Percentiles rank a stretch among this genome's conserved stretches.
Evolutionary conservation across 2,888 invertebrate genomes (phyloP).

Genomic region (Cylindroiulus punctatus): DNA sequence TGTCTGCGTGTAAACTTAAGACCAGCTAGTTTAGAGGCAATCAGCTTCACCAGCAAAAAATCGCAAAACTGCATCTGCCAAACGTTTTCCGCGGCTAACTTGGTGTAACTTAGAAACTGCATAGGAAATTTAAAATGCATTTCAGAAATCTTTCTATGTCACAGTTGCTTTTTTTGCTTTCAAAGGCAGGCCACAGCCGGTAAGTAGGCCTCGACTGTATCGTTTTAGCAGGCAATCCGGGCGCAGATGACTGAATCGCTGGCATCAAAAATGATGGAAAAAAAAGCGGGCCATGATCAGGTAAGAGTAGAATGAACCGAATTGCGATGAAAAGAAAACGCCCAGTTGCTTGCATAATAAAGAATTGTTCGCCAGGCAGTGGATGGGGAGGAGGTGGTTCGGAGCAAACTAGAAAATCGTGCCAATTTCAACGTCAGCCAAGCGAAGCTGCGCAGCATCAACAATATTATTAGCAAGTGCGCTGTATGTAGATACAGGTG

Average conservation of each 20-base stretch:
- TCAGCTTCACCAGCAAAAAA: too few relatives aligned
- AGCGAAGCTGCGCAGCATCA: not conserved
- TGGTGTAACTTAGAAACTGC: too few relatives aligned
- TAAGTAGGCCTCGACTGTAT: not conserved
- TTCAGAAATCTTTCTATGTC: too few relatives aligned
- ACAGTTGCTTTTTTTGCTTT: too few relatives aligned
- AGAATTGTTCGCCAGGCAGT: constrained; percentile 13
- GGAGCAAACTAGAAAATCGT: constrained; percentile 13
- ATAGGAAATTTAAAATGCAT: too few relatives aligned
- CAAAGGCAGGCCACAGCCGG: not conserved
- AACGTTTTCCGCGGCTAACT: too few relatives aligned
- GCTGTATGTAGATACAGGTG: not conserved
- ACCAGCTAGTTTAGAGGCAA: too few relatives aligned
- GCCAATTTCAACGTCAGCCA: constrained; percentile 4
- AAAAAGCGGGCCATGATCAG: constrained; percentile 39
- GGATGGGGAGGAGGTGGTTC: constrained; percentile 10
- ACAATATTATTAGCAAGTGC: not conserved
- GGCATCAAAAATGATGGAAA: not conserved
- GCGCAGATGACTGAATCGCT: constrained; percentile 1
- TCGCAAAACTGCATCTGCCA: too few relatives aligned
- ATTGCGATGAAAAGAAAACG: constrained; percentile 38
- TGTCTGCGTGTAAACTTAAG: too few relatives aligned
- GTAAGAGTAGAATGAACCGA: constrained; percentile 29
- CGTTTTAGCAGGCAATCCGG: not conserved
- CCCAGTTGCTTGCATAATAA: constrained; percentile 34